Evolutionary conservation across 2,113 vertebrate species (phyloP), one percentile per base, ranked within the genome.

Genomic region (Setophaga petechia): DNA sequence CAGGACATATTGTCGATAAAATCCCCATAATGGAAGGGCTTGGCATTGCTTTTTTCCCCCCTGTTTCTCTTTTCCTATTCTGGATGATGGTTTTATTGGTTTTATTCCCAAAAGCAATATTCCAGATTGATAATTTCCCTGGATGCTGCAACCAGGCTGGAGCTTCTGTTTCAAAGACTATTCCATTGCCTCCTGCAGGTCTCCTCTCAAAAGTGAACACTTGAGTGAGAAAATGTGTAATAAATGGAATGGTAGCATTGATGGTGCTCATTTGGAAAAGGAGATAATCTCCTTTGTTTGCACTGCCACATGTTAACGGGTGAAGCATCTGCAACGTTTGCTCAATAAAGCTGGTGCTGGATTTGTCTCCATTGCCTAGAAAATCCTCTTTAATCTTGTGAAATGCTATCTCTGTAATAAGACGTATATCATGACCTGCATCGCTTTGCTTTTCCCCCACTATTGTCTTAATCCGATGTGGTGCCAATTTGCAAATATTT

Each of bases 341-440:
- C 67, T 94, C 54, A 54, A 57, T 51, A 84, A 81, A 73, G 59
- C 85, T 75, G 84, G 24, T 4, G 10, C 78, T 79, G 83, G 37
- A 79, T 91, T 88, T 91, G 30, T 74, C 69, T 96, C 84, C 58
- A 72, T 87, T 86, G 77, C 63, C 52, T 66, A 68, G 86, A 95
- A 97, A 92, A 95, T 84, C 84, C 54, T 22, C 74, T 93, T 73
- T 87, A 84, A 91, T 96, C 77, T 85, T 83, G 51, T 71, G 71
- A 93, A 84, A 82, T 8, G 14, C 51, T 93, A 52, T 71, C 6
- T 1, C 58, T 68, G 49, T 65, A 93, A 75, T 84, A 87, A 83
- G 86, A 96, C 79, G 49, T 80, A 37, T 92, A 86, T 79, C 58
- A 58, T 67, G 66, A 54, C 77, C 83, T 39, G 37, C 78, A 93